Percentiles rank a stretch among this genome's conserved stretches.
phyloP scores from a whole-genome alignment of 2,113 vertebrate species.

The Oncorhynchus masou region DNA sequence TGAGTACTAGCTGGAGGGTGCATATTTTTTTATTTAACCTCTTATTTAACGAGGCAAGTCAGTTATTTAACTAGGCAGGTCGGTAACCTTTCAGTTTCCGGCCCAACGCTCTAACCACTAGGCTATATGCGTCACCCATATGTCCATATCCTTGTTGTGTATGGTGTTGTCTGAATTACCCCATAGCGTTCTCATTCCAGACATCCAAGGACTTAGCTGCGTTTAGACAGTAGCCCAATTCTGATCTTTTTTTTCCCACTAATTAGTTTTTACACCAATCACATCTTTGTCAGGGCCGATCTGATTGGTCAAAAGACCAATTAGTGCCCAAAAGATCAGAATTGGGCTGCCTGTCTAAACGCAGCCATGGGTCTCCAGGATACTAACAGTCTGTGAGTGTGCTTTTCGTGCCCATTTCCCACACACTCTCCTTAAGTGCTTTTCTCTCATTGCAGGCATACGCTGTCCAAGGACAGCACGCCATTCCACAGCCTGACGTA shows the following conservation, averaged over 20 bases:
- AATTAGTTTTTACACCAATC: too few relatives aligned
- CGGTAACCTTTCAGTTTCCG: too few relatives aligned
- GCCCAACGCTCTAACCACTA: too few relatives aligned
- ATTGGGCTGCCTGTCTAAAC: too few relatives aligned
- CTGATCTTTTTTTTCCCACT: too few relatives aligned
- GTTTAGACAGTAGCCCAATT: not conserved
- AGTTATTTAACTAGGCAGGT: too few relatives aligned
- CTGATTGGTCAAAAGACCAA: too few relatives aligned
- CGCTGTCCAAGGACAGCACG: constrained; percentile 99
- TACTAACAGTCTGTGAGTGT: not conserved
- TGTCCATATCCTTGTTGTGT: not conserved
- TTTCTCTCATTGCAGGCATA: constrained; percentile 87
- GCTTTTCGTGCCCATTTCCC: not conserved
- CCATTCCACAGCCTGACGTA: constrained; percentile 99
- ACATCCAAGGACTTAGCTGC: not conserved
- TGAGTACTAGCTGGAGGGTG: not conserved
- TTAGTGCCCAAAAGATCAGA: too few relatives aligned
- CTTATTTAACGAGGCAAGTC: too few relatives aligned
- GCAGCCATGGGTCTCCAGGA: not conserved
- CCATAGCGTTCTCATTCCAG: not conserved
- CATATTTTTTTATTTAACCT: not conserved
- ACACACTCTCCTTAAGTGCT: not conserved
- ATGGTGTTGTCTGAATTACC: not conserved
- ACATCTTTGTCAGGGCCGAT: too few relatives aligned
- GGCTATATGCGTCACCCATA: not conserved